Evolutionary conservation across 2,888 invertebrate genomes (phyloP).

Genomic region (Stenodema calcarata): DNA sequence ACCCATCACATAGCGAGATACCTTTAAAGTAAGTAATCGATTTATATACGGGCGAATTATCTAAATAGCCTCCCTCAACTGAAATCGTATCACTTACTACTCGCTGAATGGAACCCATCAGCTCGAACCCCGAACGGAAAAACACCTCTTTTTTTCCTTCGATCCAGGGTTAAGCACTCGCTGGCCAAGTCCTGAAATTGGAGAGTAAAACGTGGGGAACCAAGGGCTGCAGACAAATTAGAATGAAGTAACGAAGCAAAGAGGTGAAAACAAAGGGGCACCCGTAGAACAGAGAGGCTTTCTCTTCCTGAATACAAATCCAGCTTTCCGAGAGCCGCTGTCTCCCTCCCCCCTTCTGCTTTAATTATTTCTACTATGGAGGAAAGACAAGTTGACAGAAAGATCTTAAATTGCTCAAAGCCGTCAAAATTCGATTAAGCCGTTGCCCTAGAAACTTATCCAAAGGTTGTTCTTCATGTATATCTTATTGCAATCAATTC

Average conservation of each 20-base stretch:
- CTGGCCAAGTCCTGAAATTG: background rate
- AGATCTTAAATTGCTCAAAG: constrained; percentile 18
- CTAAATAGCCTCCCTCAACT: background rate
- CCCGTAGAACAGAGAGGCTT: background rate
- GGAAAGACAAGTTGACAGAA: background rate
- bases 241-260: background rate
- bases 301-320: background rate
- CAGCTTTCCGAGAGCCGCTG: background rate
- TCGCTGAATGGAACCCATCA: background rate
- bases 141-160: background rate
- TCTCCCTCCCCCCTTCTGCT: background rate
- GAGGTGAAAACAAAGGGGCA: background rate
- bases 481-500: too few species aligned
- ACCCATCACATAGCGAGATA: too few species aligned
- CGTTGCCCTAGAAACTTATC: background rate
- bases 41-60: too few species aligned
- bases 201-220: background rate
- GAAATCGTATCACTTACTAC: background rate
- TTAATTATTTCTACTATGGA: background rate
- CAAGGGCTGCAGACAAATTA: background rate
- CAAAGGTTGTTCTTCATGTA: too few species aligned
- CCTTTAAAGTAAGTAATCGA: too few species aligned
- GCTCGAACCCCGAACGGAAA: background rate
- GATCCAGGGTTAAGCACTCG: background rate
- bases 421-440: constrained; percentile 10